Base-by-base conservation (phyloP, 2,888 invertebrate species). In the Archips crataeganus region DNA sequence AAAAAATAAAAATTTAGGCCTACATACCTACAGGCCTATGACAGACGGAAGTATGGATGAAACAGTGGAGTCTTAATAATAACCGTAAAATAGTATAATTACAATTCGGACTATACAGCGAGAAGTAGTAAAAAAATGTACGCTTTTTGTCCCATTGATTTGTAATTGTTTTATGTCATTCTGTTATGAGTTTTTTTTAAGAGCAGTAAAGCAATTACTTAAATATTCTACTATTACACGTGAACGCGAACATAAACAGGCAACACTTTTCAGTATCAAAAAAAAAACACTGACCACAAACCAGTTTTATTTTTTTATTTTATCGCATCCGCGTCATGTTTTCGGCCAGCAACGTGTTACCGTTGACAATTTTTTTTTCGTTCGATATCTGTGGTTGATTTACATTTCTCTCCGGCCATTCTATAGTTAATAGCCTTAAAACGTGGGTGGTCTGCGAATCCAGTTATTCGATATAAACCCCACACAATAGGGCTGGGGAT, bases 391-490 rank as follows among this genome's bases (percentile, higher is more conserved):
- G 15, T 63, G 51, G 62, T 42, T 39, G 71, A 73, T 73, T 68
- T 68, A 63, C 68, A 73, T 73, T 72, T 73, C 59, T 45, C 36
- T 47, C 62, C 10, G 10, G 54, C 54, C 49, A 49, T 57, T 57
- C 64, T 39, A 61, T 63, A 75, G 36, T 57, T 74, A 68, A 68
- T 74, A 74, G 71, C 69, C 49, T 71, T 45, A 51, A 59, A 62
- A 47, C 75, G 77, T 78, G 77, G 77, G 77, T 78, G 77, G 77
- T 71, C 77, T 63, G 76, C 77, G 73, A 76, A 77, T 74, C 66
- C 75, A 57, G 51, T 78, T 76, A 78, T 79, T 79, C 76, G 57
- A 73, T 68, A 68, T 68, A 61, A 54, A 62, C 49, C 66, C 42
- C 42, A 51, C 59, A 73, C 73, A 74, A 74, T 74, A 74, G 73